Percentiles rank a stretch among this genome's conserved stretches.
phyloP scores from a whole-genome alignment of 2,888 invertebrate species.

The Digitonthophagus gazella region DNA sequence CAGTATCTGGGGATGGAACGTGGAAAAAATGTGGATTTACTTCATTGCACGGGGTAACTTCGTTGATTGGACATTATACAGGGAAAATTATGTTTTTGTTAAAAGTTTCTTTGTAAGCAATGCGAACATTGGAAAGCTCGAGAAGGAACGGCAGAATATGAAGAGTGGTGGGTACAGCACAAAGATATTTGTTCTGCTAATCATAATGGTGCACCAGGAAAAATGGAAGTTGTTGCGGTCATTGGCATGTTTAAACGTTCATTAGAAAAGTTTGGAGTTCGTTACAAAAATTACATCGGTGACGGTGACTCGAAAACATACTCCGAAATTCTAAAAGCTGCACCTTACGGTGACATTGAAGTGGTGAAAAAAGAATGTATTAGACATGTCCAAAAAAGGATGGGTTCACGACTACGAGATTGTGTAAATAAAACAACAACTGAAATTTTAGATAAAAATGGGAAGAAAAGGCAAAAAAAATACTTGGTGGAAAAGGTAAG shows the following conservation, averaged over 20 bases:
- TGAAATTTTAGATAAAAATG: too few relatives aligned
- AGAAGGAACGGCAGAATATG: conserved; percentile 22
- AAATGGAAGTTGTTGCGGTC: conserved; percentile 19
- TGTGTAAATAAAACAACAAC: conserved; percentile 15
- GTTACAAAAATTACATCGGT: conserved; percentile 32
- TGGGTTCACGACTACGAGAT: conserved; percentile 14
- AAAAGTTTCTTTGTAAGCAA: conserved; percentile 24
- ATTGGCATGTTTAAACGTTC: conserved; percentile 16
- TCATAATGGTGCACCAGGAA: conserved; percentile 15
- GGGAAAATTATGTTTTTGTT: conserved; percentile 30
- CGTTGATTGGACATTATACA: conserved; percentile 31
- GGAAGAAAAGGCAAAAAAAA: too few relatives aligned
- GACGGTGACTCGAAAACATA: conserved; percentile 35
- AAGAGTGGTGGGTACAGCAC: background rate
- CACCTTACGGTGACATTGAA: conserved; percentile 30
- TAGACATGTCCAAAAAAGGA: conserved; percentile 13
- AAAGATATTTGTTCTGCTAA: conserved; percentile 13
- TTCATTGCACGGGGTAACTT: conserved; percentile 32
- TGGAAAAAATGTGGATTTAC: conserved; percentile 31
- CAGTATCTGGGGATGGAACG: conserved; percentile 26
- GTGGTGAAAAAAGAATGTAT: conserved; percentile 29
- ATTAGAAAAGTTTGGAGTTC: conserved; percentile 21
- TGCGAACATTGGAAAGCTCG: conserved; percentile 23
- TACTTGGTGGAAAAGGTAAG: conserved; percentile 20
- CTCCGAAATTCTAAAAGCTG: conserved; percentile 27